A percentile compares a stretch with the other conserved stretches of the same genome.
phyloP scores from a whole-genome alignment of 1,140 invertebrate species.

The Mizuhopecten yessoensis region DNA sequence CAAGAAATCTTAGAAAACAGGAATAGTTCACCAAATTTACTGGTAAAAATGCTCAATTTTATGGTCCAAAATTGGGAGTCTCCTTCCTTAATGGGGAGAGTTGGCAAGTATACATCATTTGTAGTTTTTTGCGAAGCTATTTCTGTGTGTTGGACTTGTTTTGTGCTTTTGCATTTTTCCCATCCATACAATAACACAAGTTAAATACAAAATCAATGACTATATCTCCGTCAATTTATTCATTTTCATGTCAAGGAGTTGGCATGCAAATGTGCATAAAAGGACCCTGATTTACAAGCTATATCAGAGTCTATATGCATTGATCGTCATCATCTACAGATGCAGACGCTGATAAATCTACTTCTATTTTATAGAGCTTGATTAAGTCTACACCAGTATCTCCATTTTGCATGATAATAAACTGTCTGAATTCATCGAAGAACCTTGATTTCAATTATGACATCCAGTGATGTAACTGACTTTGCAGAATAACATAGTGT shows the following conservation, averaged over 20 bases:
- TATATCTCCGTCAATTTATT: background rate
- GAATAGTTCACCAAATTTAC: no score
- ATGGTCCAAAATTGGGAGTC: no score
- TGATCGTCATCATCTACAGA: background rate
- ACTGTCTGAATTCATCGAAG: background rate
- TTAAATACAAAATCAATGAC: background rate
- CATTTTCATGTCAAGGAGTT: background rate
- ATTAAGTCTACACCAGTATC: background rate
- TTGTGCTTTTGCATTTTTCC: no score
- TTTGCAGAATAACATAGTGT: background rate
- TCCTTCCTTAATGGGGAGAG: no score
- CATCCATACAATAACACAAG: background rate
- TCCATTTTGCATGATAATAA: background rate
- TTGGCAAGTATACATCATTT: no score
- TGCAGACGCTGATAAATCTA: background rate
- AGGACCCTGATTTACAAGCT: no score
- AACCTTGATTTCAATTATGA: background rate
- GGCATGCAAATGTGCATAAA: background rate
- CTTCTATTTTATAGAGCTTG: background rate
- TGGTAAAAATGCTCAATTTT: no score
- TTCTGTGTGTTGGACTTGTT: no score
- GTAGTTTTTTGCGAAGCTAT: no score
- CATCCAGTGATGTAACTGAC: background rate
- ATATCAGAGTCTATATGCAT: no score
- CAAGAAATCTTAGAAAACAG: no score